phyloP scores from a whole-genome alignment of 2,113 vertebrate species.

The Platysternon megacephalum region DNA sequence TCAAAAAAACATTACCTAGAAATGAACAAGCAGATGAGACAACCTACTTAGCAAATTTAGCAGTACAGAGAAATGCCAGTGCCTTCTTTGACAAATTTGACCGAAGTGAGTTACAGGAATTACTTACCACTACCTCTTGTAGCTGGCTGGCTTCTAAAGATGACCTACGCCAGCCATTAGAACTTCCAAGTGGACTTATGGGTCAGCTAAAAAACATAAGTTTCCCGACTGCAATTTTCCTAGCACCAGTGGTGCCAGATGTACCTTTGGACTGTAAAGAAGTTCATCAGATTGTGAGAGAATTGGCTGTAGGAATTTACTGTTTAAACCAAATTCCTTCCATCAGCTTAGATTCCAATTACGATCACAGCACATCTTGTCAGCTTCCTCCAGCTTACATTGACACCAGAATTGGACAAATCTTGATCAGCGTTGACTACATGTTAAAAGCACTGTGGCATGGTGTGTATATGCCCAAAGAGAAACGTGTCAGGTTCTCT shows the following conservation, averaged over 20 bases:
- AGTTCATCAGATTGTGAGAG: constrained; percentile 81
- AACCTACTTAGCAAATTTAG: constrained; percentile 68
- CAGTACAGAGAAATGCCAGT: constrained; percentile 73
- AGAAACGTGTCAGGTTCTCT: constrained; percentile 75
- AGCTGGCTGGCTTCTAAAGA: constrained; percentile 77
- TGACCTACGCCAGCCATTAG: constrained; percentile 37
- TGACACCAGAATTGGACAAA: constrained; percentile 78
- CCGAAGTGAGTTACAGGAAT: constrained; percentile 75
- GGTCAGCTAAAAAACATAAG: constrained; percentile 72
- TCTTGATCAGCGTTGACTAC: constrained; percentile 77
- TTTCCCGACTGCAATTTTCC: constrained; percentile 62
- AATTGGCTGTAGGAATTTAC: constrained; percentile 79
- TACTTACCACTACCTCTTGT: constrained; percentile 62
- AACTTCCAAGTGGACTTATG: constrained; percentile 74
- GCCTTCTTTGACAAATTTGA: constrained; percentile 80
- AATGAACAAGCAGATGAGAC: constrained; percentile 62
- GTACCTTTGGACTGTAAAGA: constrained; percentile 75
- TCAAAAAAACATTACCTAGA: constrained; percentile 46
- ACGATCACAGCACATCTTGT: constrained; percentile 77
- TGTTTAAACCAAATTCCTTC: constrained; percentile 82
- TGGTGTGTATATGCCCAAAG: constrained; percentile 73
- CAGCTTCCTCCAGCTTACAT: constrained; percentile 78
- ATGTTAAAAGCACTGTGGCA: constrained; percentile 83
- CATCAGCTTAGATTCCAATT: constrained; percentile 77
- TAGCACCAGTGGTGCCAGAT: constrained; percentile 70